Percentiles rank a stretch among this genome's conserved stretches.
Evolutionary conservation across 1,140 invertebrate genomes (phyloP).

Genomic region (Bombus affinis): DNA sequence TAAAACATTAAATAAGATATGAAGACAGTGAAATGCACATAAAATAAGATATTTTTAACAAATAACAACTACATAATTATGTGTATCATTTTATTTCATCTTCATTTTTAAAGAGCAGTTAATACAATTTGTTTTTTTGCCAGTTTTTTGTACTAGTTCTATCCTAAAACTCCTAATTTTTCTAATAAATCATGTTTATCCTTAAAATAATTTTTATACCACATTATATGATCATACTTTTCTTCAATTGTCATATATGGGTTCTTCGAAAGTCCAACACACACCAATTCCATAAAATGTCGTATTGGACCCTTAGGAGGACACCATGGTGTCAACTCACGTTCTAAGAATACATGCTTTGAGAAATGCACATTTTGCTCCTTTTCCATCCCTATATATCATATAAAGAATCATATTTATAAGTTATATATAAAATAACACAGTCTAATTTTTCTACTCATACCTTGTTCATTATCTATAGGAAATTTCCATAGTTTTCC

Average conservation of each 20-base stretch:
- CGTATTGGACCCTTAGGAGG: conserved; percentile 93
- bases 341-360: conserved; percentile 96
- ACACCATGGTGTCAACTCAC: conserved; percentile 93
- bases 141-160: background rate
- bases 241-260: conserved; percentile 93
- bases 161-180: conserved; percentile 82
- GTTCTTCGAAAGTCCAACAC: conserved; percentile 97
- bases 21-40: background rate
- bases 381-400: conserved; percentile 87
- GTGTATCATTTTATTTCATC: background rate
- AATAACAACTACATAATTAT: background rate
- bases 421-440: conserved; percentile 22
- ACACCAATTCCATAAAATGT: conserved; percentile 98
- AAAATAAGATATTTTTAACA: background rate
- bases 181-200: conserved; percentile 89
- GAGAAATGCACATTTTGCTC: conserved; percentile 92
- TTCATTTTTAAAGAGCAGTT: background rate
- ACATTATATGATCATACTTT: conserved; percentile 95
- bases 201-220: conserved; percentile 96
- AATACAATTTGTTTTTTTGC: background rate
- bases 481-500: conserved; percentile 98
- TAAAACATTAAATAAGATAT: background rate
- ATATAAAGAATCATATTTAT: conserved; percentile 61
- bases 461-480: conserved; percentile 98
- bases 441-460: background rate